Percentiles rank a stretch among this genome's conserved stretches.
Evolutionary conservation across 2,797 vertebrate genomes (phyloP).

Genomic region (Enoplosus armatus): DNA sequence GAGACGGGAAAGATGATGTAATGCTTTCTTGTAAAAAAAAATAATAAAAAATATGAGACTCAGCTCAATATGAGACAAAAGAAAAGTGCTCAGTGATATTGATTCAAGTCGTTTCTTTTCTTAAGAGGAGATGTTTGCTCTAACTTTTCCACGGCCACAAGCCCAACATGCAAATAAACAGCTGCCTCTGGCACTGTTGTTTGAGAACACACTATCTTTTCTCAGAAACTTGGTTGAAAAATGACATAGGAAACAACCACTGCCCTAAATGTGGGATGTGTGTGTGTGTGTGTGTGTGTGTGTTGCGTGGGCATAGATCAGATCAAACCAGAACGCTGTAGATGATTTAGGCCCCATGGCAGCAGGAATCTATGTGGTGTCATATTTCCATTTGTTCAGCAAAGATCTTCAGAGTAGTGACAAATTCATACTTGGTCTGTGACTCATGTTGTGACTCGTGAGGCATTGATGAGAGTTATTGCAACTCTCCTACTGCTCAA

Average conservation of each 20-base stretch:
- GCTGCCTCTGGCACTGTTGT: constrained; percentile 17
- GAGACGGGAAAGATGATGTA: constrained; percentile 28
- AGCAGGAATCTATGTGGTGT: constrained; percentile 41
- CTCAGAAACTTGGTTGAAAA: constrained; percentile 25
- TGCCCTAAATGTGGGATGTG: background rate
- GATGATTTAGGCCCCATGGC: constrained; percentile 7
- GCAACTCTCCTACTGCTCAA: background rate
- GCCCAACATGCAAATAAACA: constrained; percentile 25
- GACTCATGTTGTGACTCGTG: constrained; percentile 62
- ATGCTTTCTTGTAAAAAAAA: constrained; percentile 4
- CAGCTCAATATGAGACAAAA: constrained; percentile 18
- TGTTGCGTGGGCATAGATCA: background rate
- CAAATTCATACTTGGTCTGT: constrained; percentile 63
- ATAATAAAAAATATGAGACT: background rate
- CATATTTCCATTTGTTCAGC: constrained; percentile 56
- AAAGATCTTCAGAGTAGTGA: constrained; percentile 56
- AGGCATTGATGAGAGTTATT: constrained; percentile 6
- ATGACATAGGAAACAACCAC: constrained; percentile 25
- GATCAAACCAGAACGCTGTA: constrained; percentile 22
- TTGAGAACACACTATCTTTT: constrained; percentile 31
- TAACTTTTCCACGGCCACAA: constrained; percentile 13
- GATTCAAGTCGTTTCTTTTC: constrained; percentile 18
- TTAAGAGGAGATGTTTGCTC: constrained; percentile 38
- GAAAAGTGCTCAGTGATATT: constrained; percentile 1
- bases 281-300: background rate